Evolutionary conservation across 2,113 vertebrate genomes (phyloP).

Genomic region (Todiramphus saurophagus): DNA sequence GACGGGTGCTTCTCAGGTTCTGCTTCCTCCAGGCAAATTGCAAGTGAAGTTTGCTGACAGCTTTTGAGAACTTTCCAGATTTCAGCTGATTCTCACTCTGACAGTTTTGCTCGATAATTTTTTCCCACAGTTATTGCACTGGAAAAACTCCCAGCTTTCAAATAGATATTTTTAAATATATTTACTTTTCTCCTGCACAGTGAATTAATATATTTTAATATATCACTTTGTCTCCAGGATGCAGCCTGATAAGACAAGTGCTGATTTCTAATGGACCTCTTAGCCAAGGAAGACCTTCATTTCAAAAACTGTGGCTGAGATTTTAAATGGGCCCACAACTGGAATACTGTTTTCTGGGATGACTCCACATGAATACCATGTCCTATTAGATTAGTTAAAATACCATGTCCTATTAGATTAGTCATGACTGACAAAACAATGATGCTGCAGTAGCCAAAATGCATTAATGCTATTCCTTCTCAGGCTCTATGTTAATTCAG

Average conservation of each 20-base stretch:
- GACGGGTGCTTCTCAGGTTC: background rate
- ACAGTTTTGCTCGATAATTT: slow-evolving; percentile 38
- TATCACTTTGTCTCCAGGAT: background rate
- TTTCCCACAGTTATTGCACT: slow-evolving; percentile 22
- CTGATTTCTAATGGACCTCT: background rate
- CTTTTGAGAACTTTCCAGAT: slow-evolving; percentile 48
- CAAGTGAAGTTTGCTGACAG: slow-evolving; percentile 31
- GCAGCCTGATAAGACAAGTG: background rate
- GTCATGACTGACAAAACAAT: slow-evolving; percentile 1
- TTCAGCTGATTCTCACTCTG: slow-evolving; percentile 29
- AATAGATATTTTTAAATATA: slow-evolving; percentile 1
- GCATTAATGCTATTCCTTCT: background rate
- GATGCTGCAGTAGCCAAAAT: background rate
- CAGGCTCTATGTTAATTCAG: background rate
- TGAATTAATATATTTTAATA: slow-evolving; percentile 39
- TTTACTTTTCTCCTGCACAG: background rate
- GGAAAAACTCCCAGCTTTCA: slow-evolving; percentile 44
- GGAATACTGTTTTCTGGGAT: background rate
- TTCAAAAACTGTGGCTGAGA: background rate
- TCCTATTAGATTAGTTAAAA: background rate
- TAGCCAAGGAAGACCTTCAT: background rate
- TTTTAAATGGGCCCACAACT: background rate
- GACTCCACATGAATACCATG: background rate
- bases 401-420: background rate
- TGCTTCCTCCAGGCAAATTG: slow-evolving; percentile 29